Conservation (phyloP, 1,140 invertebrate genomes). For the Drosophila pseudoobscura region DNA sequence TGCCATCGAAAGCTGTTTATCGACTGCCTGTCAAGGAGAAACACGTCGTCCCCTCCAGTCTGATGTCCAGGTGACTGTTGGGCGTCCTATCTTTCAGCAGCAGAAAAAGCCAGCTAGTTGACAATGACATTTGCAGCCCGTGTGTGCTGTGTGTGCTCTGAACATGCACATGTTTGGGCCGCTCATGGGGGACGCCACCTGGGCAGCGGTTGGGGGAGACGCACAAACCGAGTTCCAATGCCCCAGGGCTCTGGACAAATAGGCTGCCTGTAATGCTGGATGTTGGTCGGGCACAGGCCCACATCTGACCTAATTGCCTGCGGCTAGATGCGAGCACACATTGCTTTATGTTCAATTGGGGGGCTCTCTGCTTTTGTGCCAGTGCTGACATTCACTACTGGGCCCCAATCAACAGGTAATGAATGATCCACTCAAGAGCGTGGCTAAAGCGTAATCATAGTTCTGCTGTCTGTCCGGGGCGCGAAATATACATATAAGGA, state of each 20-base stretch:
- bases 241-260: background rate
- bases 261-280: no score
- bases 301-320: conserved; percentile 1
- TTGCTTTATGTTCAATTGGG: no score
- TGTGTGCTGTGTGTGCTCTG: no score
- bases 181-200: background rate
- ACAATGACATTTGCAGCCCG: conserved; percentile 11
- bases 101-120: conserved; percentile 1
- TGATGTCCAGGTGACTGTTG: no score
- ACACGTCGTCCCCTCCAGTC: background rate
- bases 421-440: no score
- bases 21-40: background rate
- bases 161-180: background rate
- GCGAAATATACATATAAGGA: no score
- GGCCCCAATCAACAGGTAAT: no score
- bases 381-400: no score
- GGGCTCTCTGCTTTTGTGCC: no score
- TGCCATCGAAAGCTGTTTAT: conserved; percentile 4
- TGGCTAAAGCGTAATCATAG: no score
- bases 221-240: background rate
- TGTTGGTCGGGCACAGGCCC: no score
- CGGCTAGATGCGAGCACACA: background rate
- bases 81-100: background rate
- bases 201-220: background rate
- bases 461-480: background rate